Evolutionary conservation across 2,113 vertebrate species (phyloP).

Genomic region (Micronycteris hirsuta): DNA sequence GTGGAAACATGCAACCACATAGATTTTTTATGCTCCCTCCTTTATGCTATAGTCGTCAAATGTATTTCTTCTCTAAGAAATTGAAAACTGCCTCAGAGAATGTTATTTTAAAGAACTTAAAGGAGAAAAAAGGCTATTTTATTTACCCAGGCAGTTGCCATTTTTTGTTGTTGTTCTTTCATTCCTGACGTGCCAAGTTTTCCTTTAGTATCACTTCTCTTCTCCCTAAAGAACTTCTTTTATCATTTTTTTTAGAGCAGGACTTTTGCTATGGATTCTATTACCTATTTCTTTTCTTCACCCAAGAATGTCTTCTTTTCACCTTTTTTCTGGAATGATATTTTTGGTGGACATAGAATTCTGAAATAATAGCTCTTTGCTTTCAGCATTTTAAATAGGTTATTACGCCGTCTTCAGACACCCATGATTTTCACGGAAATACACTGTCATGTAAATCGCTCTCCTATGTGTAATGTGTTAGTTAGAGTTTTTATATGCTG

Average conservation of each 20-base stretch:
- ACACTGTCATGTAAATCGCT: neutral
- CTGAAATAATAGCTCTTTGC: neutral
- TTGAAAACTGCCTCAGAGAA: neutral
- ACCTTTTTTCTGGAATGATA: neutral
- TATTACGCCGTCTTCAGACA: too few relatives aligned
- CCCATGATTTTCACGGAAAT: neutral
- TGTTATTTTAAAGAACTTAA: neutral
- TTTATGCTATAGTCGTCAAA: neutral
- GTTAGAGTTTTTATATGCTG: neutral
- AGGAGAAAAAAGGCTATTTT: neutral
- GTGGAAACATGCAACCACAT: neutral
- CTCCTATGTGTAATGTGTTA: neutral
- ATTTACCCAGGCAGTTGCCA: neutral
- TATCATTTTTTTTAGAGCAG: neutral
- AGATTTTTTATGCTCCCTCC: neutral
- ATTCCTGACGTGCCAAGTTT: neutral
- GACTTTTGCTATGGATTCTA: neutral
- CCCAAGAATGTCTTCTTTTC: neutral
- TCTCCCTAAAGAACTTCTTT: neutral
- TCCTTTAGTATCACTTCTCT: neutral
- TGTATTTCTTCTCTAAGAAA: neutral
- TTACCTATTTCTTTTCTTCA: neutral
- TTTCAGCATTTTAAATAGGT: neutral
- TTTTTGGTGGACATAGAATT: neutral
- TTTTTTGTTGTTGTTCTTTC: neutral